Evolutionary conservation across 2,888 invertebrate species (phyloP).

Genomic region (Antheraea assamensis): DNA sequence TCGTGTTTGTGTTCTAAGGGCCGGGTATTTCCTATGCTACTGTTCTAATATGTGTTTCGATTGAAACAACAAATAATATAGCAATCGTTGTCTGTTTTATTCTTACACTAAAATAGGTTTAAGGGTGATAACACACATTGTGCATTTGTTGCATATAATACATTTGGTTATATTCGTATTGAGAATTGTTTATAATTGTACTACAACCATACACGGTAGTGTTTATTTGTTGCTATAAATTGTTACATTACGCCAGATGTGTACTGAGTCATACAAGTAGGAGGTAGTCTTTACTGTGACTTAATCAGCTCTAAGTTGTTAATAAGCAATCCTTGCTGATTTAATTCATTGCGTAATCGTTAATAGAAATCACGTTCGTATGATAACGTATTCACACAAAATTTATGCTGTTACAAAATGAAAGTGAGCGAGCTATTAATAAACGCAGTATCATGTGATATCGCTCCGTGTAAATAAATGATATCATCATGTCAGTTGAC

Average conservation of each 20-base stretch:
- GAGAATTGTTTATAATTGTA: neutral
- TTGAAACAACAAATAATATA: neutral
- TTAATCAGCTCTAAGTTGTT: slow-evolving; percentile 38
- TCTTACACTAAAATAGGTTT: neutral
- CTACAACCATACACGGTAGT: neutral
- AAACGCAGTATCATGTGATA: slow-evolving; percentile 15
- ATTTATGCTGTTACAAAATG: slow-evolving; percentile 12
- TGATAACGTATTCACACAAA: neutral
- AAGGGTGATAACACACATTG: neutral
- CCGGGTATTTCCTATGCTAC: neutral
- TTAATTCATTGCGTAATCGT: slow-evolving; percentile 20
- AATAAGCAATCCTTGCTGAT: slow-evolving; percentile 22
- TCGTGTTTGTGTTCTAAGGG: slow-evolving; percentile 18
- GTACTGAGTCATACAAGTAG: slow-evolving; percentile 65
- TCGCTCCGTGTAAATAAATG: slow-evolving; percentile 35
- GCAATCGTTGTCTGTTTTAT: neutral
- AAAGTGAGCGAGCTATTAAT: slow-evolving; percentile 16
- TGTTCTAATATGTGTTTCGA: neutral
- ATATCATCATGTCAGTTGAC: slow-evolving; percentile 35
- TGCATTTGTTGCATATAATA: neutral
- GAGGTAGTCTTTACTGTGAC: slow-evolving; percentile 51
- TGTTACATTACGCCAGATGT: slow-evolving; percentile 66
- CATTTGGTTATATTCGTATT: neutral
- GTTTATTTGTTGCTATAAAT: slow-evolving; percentile 20
- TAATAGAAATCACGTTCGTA: neutral